Base-by-base conservation (phyloP, 2,888 invertebrate genomes). In the Sphecodes monilicornis region DNA sequence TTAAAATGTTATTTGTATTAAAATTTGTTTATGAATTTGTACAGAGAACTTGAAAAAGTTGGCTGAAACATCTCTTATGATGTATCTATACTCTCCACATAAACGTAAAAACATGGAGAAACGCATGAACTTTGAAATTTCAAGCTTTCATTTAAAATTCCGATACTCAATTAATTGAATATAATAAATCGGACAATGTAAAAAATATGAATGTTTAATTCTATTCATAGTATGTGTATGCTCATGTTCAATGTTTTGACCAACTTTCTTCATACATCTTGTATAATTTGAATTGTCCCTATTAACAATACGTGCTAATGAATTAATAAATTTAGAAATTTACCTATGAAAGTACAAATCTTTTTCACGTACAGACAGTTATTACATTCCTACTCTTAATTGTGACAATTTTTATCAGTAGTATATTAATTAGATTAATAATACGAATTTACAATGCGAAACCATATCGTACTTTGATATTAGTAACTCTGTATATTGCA, bases 301-400 rank as follows among this genome's bases (percentile, higher is more conserved):
- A 73, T 87, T 89, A 91, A 81, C 78, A 80, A 80, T 86, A 88
- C 91, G 89, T 86, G 87, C 80, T 85, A 84, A 91, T 81, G 88
- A 89, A 75, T 88, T 86, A 83, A 87, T 88, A 87, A 85, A 84
- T 88, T 90, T 90, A 91, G 82, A 91, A 92, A 92, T 91, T 90
- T 87, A 79, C 85, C 88, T 93, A 93, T 92, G 91, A 93, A 93
- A 91, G 91, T 93, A 92, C 89, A 93, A 93, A 93, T 80, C 78
- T 81, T 82, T 86, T 68, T 60, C 60, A 70, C 57, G 72, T 80
- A 80, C 70, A 73, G 77, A 82, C 66, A 78, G 57, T 29, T 85
- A 70, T 74, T 75, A 70, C 46, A 74, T 69, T 36, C 32, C 39
- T 87, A 76, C 69, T 46, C 64, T 57, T 84, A 81, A 81, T 57